These are phyloP conservation scores for Hylaeus volcanicus DNA, from an alignment of 1,140 invertebrate genomes.

Conservation along the genomic window DNA sequence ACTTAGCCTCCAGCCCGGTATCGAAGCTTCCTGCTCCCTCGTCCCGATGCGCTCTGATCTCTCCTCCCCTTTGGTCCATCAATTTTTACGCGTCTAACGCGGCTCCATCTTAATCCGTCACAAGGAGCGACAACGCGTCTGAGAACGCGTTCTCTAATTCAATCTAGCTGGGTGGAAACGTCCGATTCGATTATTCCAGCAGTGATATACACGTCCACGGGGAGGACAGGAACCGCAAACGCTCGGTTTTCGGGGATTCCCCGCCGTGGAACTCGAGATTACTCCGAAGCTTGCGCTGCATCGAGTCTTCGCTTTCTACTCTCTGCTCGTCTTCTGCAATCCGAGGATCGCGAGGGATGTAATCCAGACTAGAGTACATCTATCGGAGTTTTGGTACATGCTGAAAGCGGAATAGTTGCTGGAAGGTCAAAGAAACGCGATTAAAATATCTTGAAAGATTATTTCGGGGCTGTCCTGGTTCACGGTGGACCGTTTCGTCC, in stretches of 20 bases:
- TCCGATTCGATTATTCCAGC: conserved; percentile 39
- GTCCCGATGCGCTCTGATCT: conserved; percentile 9
- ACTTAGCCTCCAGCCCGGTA: conserved; percentile 12
- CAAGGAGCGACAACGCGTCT: conserved; percentile 10
- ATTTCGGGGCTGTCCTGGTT: too few species aligned
- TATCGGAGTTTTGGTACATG: too few species aligned
- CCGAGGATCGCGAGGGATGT: not conserved
- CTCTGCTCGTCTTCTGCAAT: not conserved
- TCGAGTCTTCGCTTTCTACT: too few species aligned
- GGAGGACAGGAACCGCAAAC: conserved; percentile 19
- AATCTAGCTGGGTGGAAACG: conserved; percentile 20
- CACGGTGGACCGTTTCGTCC: not conserved
- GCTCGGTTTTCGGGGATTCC: conserved; percentile 11
- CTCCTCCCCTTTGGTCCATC: conserved; percentile 6
- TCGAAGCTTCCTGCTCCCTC: conserved; percentile 9
- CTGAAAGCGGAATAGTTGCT: too few species aligned
- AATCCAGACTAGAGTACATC: too few species aligned
- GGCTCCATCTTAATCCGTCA: conserved; percentile 53
- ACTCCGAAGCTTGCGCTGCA: not conserved
- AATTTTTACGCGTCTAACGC: conserved; percentile 43
- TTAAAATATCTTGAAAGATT: too few species aligned
- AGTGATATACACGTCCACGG: conserved; percentile 25
- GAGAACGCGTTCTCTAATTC: conserved; percentile 38
- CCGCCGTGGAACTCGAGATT: conserved; percentile 13
- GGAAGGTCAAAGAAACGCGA: too few species aligned